Evolutionary conservation across 2,797 vertebrate species (phyloP).

Genomic region (Sebastes trivittatus): DNA sequence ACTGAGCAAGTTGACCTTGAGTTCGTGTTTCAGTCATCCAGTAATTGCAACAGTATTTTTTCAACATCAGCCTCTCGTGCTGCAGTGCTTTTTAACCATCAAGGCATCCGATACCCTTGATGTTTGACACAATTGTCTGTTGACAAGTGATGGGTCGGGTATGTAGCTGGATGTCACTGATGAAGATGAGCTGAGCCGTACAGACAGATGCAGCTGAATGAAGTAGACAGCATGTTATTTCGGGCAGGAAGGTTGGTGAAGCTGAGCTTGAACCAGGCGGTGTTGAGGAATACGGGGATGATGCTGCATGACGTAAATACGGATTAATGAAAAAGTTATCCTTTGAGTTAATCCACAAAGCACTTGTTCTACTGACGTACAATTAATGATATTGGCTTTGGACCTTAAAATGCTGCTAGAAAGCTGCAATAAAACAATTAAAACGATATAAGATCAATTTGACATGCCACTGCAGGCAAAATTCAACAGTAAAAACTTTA

Average conservation of each 20-base stretch:
- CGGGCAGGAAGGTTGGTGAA: not conserved
- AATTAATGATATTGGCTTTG: not conserved
- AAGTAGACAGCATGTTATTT: not conserved
- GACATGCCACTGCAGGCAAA: not conserved
- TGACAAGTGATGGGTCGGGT: conserved; percentile 22
- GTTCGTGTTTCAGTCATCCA: not conserved
- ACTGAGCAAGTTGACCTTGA: not conserved
- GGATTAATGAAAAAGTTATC: not conserved
- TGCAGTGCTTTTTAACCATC: not conserved
- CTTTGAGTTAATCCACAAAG: not conserved
- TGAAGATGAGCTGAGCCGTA: not conserved
- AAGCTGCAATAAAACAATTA: no score
- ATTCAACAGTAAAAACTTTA: not conserved
- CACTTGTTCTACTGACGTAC: not conserved
- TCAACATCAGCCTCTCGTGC: not conserved
- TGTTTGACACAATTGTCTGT: conserved; percentile 14
- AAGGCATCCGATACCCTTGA: not conserved
- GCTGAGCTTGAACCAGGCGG: not conserved
- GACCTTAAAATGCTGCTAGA: no score
- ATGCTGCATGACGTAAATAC: not conserved
- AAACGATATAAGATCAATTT: no score
- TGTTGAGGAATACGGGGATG: not conserved
- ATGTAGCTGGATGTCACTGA: conserved; percentile 7
- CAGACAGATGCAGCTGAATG: conserved; percentile 2
- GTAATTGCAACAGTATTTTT: not conserved